A percentile compares a stretch with the other conserved stretches of the same genome.
Evolutionary conservation across 2,797 vertebrate genomes (phyloP).

Genomic region (Remorina albescens): DNA sequence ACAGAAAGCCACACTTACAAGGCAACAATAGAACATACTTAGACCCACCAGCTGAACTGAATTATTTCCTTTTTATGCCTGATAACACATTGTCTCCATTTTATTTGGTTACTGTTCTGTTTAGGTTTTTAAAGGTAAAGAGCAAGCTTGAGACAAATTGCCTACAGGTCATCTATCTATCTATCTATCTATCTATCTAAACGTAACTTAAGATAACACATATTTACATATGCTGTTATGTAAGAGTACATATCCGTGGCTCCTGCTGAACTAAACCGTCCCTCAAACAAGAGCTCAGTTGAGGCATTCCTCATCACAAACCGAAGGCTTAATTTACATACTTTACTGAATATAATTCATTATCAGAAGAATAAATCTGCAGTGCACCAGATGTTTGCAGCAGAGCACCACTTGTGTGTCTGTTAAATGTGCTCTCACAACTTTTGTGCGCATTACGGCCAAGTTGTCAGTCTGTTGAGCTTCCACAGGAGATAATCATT

Average conservation of each 20-base stretch:
- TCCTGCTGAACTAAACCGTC: background rate
- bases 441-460: background rate
- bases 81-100: background rate
- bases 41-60: background rate
- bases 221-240: background rate
- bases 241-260: background rate
- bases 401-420: conserved; percentile 18
- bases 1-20: conserved; percentile 1
- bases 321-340: background rate
- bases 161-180: too few relatives aligned
- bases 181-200: too few relatives aligned
- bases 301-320: conserved; percentile 2
- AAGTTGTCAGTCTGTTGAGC: conserved; percentile 1
- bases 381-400: conserved; percentile 51
- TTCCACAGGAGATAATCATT: background rate
- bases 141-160: conserved; percentile 1
- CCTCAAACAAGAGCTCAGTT: background rate
- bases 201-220: too few relatives aligned
- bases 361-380: conserved; percentile 37
- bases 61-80: background rate
- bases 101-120: background rate
- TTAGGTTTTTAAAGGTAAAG: conserved; percentile 17
- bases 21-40: background rate
- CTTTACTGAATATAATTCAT: conserved; percentile 39
- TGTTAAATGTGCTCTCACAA: conserved; percentile 13